Conservation (phyloP, 2,797 vertebrate genomes). For the Coregonus sp. region DNA sequence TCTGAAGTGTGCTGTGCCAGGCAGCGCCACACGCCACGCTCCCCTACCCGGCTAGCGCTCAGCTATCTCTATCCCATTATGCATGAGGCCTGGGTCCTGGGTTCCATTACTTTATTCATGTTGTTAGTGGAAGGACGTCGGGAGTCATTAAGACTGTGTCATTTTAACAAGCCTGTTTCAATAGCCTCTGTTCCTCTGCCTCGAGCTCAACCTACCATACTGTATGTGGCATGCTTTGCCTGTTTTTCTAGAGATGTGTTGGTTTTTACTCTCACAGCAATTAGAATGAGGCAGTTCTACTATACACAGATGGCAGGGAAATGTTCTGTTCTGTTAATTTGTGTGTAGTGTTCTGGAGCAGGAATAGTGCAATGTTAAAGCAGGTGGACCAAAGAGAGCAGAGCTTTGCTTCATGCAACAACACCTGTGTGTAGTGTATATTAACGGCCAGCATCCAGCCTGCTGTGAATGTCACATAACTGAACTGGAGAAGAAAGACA, state of each 20-base stretch:
- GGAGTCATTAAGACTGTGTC: constrained; percentile 64
- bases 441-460: neutral
- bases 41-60: constrained; percentile 21
- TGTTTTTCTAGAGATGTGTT: neutral
- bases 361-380: neutral
- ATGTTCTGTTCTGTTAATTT: constrained; percentile 13
- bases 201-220: constrained; percentile 27
- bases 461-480: neutral
- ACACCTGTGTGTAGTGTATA: neutral
- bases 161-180: constrained; percentile 47
- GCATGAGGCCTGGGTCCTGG: constrained; percentile 60
- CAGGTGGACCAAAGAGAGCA: constrained; percentile 1
- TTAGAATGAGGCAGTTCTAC: constrained; percentile 8
- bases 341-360: neutral
- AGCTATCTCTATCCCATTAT: constrained; percentile 49
- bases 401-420: constrained; percentile 1
- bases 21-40: neutral
- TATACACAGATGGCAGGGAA: constrained; percentile 20
- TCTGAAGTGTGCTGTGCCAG: constrained; percentile 34
- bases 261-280: constrained; percentile 8
- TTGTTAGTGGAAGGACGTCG: constrained; percentile 64
- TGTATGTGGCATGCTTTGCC: constrained; percentile 9
- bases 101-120: constrained; percentile 64
- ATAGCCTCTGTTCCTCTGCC: constrained; percentile 26
- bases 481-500: neutral